Evolutionary conservation across 2,888 invertebrate species (phyloP).

Genomic region (Caenorhabditis becei): DNA sequence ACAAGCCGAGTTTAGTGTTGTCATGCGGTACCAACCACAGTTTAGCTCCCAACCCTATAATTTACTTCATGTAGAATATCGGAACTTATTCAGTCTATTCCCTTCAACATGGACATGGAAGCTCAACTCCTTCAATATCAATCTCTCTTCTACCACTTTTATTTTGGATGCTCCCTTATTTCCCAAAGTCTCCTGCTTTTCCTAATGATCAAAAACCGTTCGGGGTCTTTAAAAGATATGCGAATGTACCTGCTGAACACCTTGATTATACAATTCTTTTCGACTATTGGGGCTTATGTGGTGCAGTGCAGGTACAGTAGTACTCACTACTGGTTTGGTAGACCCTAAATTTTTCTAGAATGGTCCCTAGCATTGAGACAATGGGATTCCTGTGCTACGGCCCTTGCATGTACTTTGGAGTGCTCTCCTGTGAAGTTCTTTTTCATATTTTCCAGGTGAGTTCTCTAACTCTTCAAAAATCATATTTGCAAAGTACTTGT

Average conservation of each 20-base stretch:
- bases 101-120: not conserved
- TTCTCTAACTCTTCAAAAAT: too few relatives aligned
- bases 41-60: too few relatives aligned
- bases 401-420: not conserved
- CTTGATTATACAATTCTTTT: not conserved
- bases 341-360: not conserved
- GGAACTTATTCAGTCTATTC: too few relatives aligned
- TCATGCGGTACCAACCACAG: too few relatives aligned
- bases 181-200: not conserved
- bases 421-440: not conserved
- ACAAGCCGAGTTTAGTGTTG: too few relatives aligned
- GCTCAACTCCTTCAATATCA: not conserved
- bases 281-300: not conserved
- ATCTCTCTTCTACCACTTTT: not conserved
- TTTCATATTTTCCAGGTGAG: conserved; percentile 1
- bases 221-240: not conserved
- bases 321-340: too few relatives aligned
- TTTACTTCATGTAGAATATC: too few relatives aligned
- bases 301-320: not conserved
- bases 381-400: not conserved
- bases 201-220: not conserved
- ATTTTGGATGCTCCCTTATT: not conserved
- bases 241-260: not conserved
- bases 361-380: not conserved
- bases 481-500: not conserved